A percentile compares a stretch with the other conserved stretches of the same genome.
Evolutionary conservation across 2,888 invertebrate species (phyloP).

Genomic region (Eretmocerus hayati): DNA sequence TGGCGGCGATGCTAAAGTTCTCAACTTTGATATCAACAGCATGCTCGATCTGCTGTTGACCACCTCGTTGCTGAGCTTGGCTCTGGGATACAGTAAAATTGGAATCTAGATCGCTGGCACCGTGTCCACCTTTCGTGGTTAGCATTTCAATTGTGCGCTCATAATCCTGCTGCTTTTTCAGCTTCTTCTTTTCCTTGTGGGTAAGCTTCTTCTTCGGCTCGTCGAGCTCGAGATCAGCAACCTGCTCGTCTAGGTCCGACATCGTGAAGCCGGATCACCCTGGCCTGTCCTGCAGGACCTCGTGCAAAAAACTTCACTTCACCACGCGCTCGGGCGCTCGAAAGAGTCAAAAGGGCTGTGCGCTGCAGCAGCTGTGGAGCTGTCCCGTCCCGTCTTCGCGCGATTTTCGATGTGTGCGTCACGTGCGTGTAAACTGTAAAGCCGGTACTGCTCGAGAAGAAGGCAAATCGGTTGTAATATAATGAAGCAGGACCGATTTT

Average conservation of each 20-base stretch:
- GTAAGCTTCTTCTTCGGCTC: slow-evolving; percentile 70
- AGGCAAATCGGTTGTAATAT: no score
- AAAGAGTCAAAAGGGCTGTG: no score
- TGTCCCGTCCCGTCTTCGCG: no score
- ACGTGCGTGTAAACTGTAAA: no score
- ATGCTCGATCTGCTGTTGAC: slow-evolving; percentile 61
- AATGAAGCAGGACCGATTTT: no score
- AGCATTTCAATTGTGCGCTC: slow-evolving; percentile 80
- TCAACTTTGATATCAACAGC: slow-evolving; percentile 98
- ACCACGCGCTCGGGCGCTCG: no score
- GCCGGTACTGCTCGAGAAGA: no score
- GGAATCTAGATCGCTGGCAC: slow-evolving; percentile 80
- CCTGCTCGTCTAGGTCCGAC: slow-evolving; percentile 31
- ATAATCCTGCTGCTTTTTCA: slow-evolving; percentile 83
- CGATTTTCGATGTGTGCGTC: no score
- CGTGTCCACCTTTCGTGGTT: slow-evolving; percentile 81
- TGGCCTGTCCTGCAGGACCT: no score
- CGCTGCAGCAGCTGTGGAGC: no score
- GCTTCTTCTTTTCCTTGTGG: slow-evolving; percentile 86
- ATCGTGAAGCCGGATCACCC: no score
- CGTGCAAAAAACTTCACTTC: no score
- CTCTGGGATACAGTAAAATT: slow-evolving; percentile 92
- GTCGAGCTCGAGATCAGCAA: slow-evolving; percentile 36
- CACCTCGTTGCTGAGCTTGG: slow-evolving; percentile 52
- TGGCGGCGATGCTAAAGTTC: slow-evolving; percentile 94